Conservation (phyloP, 2,888 invertebrate genomes). For the Noctua comes region DNA sequence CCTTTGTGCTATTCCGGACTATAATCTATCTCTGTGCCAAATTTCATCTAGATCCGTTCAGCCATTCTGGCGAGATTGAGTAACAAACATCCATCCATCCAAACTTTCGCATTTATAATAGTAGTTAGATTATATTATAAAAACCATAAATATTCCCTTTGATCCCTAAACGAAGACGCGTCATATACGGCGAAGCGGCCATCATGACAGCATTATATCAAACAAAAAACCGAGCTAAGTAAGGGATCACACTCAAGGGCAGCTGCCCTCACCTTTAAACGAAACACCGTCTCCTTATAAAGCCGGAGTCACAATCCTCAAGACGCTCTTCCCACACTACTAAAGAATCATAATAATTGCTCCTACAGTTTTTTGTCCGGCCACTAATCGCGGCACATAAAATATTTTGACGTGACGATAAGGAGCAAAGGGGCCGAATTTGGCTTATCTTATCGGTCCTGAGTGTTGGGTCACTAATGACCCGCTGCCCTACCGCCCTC, state of each 20-base stretch:
- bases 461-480: slow-evolving; percentile 85
- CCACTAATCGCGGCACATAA: slow-evolving; percentile 83
- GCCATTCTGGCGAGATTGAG: too few species aligned
- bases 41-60: too few species aligned
- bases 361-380: slow-evolving; percentile 67
- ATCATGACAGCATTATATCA: slow-evolving; percentile 36
- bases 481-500: slow-evolving; percentile 75
- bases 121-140: neutral
- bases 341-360: slow-evolving; percentile 76
- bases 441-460: slow-evolving; percentile 85
- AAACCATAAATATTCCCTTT: neutral
- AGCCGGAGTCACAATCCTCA: slow-evolving; percentile 38
- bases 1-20: too few species aligned
- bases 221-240: slow-evolving; percentile 44
- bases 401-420: slow-evolving; percentile 88
- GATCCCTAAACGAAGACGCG: neutral
- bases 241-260: slow-evolving; percentile 52
- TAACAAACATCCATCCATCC: too few species aligned
- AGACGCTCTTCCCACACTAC: slow-evolving; percentile 58
- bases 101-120: too few species aligned
- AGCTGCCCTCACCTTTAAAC: slow-evolving; percentile 44
- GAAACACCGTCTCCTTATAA: slow-evolving; percentile 34
- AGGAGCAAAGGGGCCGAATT: slow-evolving; percentile 80
- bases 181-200: neutral
- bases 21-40: too few species aligned